Percentiles rank a stretch among this genome's conserved stretches.
Evolutionary conservation across 2,797 vertebrate species (phyloP).

Genomic region (Anguilla obscura): DNA sequence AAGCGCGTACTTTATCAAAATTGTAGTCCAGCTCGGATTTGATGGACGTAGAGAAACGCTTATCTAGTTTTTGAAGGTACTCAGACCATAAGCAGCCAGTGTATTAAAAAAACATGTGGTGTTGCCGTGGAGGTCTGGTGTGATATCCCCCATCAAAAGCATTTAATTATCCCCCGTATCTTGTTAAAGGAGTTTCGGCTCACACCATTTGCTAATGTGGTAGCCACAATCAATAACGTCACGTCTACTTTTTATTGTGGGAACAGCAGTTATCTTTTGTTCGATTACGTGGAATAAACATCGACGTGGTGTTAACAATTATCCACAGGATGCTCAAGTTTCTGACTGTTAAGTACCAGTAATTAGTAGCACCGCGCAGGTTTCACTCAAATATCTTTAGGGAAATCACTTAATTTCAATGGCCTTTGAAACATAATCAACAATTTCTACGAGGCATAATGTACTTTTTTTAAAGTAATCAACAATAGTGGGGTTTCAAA

Average conservation of each 20-base stretch:
- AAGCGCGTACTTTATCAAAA: conserved; percentile 9
- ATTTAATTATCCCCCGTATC: conserved; percentile 49
- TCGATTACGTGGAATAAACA: conserved; percentile 60
- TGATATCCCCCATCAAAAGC: conserved; percentile 57
- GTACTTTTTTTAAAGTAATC: neutral
- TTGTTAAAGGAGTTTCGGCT: conserved; percentile 49
- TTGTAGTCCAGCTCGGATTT: neutral
- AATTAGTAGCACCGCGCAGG: conserved; percentile 37
- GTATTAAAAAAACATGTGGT: conserved; percentile 53
- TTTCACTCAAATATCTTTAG: conserved; percentile 20
- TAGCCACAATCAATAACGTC: conserved; percentile 62
- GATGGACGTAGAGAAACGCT: conserved; percentile 39
- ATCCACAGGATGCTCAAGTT: conserved; percentile 52
- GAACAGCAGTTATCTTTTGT: conserved; percentile 53
- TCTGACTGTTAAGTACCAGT: conserved; percentile 36
- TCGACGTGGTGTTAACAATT: conserved; percentile 40
- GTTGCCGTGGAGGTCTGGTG: conserved; percentile 45
- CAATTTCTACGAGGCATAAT: neutral
- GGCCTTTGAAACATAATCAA: neutral
- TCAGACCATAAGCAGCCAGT: conserved; percentile 51
- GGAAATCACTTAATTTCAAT: neutral
- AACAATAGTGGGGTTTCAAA: neutral
- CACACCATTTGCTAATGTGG: conserved; percentile 65
- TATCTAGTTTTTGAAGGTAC: conserved; percentile 43
- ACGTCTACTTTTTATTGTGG: conserved; percentile 60